phyloP scores from a whole-genome alignment of 1,140 invertebrate genomes.

The Kradibia gibbosae region DNA sequence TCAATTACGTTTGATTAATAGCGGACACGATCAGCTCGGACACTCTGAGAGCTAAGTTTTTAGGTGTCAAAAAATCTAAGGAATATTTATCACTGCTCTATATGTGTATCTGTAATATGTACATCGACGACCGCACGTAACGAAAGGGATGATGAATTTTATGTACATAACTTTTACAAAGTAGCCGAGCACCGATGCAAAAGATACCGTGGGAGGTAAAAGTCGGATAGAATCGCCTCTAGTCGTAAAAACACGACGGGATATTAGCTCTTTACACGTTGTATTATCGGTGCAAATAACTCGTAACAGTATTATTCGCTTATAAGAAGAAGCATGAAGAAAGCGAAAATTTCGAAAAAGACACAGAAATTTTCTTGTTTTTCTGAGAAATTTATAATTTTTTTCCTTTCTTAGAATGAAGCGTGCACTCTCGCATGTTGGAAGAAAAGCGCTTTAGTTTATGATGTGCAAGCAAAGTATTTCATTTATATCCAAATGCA shows the following conservation, averaged over 20 bases:
- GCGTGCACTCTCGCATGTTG: background rate
- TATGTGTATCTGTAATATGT: slow-evolving; percentile 18
- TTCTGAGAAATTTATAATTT: background rate
- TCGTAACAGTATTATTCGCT: background rate
- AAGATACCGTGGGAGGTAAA: background rate
- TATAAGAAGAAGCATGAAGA: background rate
- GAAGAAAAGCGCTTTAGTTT: background rate
- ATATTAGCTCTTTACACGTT: slow-evolving; percentile 24
- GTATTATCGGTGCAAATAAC: background rate
- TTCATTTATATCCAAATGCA: background rate
- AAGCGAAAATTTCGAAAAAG: background rate
- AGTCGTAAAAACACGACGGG: background rate
- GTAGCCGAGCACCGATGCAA: background rate
- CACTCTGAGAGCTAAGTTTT: background rate
- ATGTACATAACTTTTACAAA: slow-evolving; percentile 30
- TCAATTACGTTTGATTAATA: slow-evolving; percentile 49
- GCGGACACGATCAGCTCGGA: background rate
- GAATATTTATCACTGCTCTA: slow-evolving; percentile 38
- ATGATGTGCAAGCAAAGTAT: background rate
- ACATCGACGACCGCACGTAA: background rate
- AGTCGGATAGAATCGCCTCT: slow-evolving; percentile 17
- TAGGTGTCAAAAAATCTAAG: background rate
- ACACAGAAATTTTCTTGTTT: background rate
- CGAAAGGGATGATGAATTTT: slow-evolving; percentile 38
- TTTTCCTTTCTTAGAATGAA: background rate